Percentiles rank a stretch among this genome's conserved stretches.
Conservation (phyloP, 2,113 vertebrate species). For the Cebus imitator region DNA sequence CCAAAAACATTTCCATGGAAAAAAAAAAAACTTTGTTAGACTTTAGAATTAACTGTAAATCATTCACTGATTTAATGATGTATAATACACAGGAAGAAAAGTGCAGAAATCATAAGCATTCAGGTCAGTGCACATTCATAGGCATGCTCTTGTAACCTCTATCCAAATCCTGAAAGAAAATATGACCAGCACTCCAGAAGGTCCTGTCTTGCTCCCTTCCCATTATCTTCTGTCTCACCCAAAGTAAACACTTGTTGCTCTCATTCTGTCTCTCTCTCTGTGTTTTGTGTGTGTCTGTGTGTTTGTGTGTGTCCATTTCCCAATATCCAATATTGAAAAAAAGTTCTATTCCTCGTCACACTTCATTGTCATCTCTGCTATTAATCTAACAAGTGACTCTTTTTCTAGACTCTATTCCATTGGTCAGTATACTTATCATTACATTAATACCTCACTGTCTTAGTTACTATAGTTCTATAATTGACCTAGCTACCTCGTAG, state of each 20-base stretch:
- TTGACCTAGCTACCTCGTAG: background rate
- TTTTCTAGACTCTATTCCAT: background rate
- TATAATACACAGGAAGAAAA: slow-evolving; percentile 50
- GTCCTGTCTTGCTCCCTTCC: background rate
- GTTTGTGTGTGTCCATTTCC: background rate
- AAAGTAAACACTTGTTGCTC: background rate
- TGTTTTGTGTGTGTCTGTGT: background rate
- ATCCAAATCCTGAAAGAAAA: slow-evolving; percentile 18
- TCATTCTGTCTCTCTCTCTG: too few relatives aligned
- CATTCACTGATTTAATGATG: slow-evolving; percentile 73
- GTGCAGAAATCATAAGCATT: background rate
- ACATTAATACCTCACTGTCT: background rate
- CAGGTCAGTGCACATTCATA: background rate
- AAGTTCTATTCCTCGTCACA: background rate
- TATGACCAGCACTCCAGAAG: background rate
- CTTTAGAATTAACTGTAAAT: slow-evolving; percentile 79
- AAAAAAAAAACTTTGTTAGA: slow-evolving; percentile 69
- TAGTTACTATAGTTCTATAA: background rate
- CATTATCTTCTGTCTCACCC: background rate
- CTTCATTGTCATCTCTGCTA: background rate
- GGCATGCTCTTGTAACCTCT: too few relatives aligned
- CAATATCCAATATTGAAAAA: background rate
- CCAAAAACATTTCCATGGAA: slow-evolving; percentile 72
- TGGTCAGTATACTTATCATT: background rate
- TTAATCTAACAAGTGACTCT: background rate